Conservation (phyloP, 2,888 invertebrate species). For the Phania funesta region DNA sequence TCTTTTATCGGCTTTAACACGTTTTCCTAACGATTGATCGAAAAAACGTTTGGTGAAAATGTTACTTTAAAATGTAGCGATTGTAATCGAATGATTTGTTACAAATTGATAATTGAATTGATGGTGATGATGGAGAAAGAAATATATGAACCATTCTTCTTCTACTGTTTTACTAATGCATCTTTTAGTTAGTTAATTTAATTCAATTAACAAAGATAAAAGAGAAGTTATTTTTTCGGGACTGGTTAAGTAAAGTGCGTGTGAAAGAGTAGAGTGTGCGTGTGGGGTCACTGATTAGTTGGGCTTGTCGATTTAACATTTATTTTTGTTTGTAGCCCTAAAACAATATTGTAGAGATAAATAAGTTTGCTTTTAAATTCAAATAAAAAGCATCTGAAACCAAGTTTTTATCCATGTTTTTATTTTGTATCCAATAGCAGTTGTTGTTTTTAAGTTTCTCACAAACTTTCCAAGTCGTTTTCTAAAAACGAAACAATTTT, state of each 20-base stretch:
- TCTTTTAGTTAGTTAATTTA: slow-evolving; percentile 39
- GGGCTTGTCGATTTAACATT: slow-evolving; percentile 19
- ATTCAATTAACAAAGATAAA: slow-evolving; percentile 36
- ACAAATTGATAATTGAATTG: slow-evolving; percentile 59
- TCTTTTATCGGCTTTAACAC: slow-evolving; percentile 28
- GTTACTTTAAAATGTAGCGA: slow-evolving; percentile 43
- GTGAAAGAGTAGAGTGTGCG: slow-evolving; percentile 20
- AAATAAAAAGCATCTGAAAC: slow-evolving; percentile 40
- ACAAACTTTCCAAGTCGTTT: too few relatives aligned
- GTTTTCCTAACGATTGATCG: background rate
- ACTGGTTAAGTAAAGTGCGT: slow-evolving; percentile 11
- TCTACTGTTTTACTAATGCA: slow-evolving; percentile 38
- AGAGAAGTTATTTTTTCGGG: background rate
- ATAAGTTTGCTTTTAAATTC: too few relatives aligned
- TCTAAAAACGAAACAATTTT: background rate
- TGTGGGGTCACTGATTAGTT: slow-evolving; percentile 48
- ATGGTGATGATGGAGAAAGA: slow-evolving; percentile 10
- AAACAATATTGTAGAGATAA: slow-evolving; percentile 11
- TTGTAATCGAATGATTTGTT: slow-evolving; percentile 63
- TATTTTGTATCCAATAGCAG: background rate
- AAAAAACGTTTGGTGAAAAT: slow-evolving; percentile 40
- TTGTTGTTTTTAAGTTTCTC: background rate
- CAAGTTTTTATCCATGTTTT: slow-evolving; percentile 48
- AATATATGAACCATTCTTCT: slow-evolving; percentile 27
- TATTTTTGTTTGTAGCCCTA: slow-evolving; percentile 28